Percentiles rank a stretch among this genome's conserved stretches.
Evolutionary conservation across 1,140 invertebrate genomes (phyloP).

Genomic region (Chironomus striatipennis): DNA sequence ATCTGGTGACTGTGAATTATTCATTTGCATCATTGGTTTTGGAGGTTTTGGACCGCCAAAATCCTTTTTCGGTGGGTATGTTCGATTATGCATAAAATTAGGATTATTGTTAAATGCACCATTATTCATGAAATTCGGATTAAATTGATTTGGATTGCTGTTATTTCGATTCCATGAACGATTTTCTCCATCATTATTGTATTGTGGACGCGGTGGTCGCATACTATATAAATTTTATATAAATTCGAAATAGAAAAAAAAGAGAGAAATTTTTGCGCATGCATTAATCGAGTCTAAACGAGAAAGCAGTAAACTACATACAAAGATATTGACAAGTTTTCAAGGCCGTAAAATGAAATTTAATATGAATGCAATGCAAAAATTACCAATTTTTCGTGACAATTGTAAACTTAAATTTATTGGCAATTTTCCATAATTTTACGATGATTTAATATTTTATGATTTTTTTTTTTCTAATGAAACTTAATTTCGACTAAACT

Average conservation of each 20-base stretch:
- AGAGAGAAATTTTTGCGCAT: too few relatives aligned
- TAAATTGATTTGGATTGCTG: slow-evolving; percentile 20
- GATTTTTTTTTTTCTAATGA: too few relatives aligned
- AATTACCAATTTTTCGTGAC: neutral
- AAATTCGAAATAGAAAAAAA: neutral
- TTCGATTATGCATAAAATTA: slow-evolving; percentile 44
- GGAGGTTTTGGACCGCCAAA: slow-evolving; percentile 42
- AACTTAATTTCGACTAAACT: too few relatives aligned
- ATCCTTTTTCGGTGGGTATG: slow-evolving; percentile 40
- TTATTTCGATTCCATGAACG: slow-evolving; percentile 13
- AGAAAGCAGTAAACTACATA: too few relatives aligned
- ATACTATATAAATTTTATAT: neutral
- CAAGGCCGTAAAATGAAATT: neutral
- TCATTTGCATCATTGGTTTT: slow-evolving; percentile 31
- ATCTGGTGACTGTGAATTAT: slow-evolving; percentile 28
- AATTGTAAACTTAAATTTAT: neutral
- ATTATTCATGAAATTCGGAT: slow-evolving; percentile 5
- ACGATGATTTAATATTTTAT: too few relatives aligned
- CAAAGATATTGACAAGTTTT: neutral
- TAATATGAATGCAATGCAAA: too few relatives aligned
- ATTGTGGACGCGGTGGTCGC: slow-evolving; percentile 23
- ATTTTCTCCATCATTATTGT: slow-evolving; percentile 13
- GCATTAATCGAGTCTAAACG: too few relatives aligned
- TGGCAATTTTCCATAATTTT: neutral
- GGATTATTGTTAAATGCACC: slow-evolving; percentile 31